A percentile compares a stretch with the other conserved stretches of the same genome.
Evolutionary conservation across 92 coral and sea anemone genomes (phyloP).

Genomic region (Epizoanthus stellaris): DNA sequence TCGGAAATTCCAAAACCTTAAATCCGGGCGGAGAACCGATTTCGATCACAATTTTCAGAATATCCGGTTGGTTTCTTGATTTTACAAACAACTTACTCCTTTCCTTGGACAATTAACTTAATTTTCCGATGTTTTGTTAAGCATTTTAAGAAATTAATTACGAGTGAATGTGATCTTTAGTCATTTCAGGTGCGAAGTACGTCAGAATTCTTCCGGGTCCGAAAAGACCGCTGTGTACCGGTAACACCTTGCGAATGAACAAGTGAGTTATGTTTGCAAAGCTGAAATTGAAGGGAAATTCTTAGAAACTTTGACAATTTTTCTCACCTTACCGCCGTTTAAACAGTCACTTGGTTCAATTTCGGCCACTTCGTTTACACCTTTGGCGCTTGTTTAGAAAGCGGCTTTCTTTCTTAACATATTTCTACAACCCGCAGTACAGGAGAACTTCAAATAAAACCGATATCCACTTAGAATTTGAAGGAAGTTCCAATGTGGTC

Average conservation of each 20-base stretch:
- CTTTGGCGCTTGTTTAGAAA: conserved; percentile 21
- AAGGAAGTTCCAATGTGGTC: conserved; percentile 21
- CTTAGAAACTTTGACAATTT: conserved; percentile 37
- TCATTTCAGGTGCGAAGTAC: conserved; percentile 11
- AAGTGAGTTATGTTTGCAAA: conserved; percentile 43
- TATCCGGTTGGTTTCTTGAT: conserved; percentile 30
- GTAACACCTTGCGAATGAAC: conserved; percentile 32
- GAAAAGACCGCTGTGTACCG: conserved; percentile 23
- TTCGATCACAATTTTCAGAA: conserved; percentile 20
- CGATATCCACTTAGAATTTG: conserved; percentile 18
- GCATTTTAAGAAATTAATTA: conserved; percentile 40
- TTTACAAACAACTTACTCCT: conserved; percentile 13
- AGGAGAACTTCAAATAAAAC: conserved; percentile 23
- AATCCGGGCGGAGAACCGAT: conserved; percentile 9
- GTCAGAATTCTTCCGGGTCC: conserved; percentile 44
- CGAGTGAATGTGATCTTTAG: conserved; percentile 3
- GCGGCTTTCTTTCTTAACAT: conserved; percentile 9
- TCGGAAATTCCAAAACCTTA: conserved; percentile 36
- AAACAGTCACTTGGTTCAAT: conserved; percentile 13
- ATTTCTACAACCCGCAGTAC: neutral
- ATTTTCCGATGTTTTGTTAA: conserved; percentile 48
- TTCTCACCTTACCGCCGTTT: conserved; percentile 34
- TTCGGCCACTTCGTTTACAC: conserved; percentile 15
- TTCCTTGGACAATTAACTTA: conserved; percentile 6
- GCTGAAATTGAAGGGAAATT: conserved; percentile 43